phyloP scores from a whole-genome alignment of 2,888 invertebrate genomes.

The Aradus depressus region DNA sequence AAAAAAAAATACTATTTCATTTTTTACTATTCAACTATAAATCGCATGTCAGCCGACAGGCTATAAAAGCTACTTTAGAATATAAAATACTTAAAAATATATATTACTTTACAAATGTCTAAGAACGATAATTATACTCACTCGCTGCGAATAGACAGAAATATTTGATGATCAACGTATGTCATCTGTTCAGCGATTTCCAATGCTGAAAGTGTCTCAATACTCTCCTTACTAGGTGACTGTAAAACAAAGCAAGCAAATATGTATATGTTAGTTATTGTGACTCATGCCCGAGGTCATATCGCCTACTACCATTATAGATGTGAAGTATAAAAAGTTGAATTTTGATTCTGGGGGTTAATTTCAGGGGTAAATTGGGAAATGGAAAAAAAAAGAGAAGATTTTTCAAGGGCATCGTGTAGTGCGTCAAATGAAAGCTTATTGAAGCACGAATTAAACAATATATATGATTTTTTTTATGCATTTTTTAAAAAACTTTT shows the following conservation, averaged over 20 bases:
- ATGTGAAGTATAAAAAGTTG: slow-evolving; percentile 1
- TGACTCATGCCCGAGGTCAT: too few species aligned
- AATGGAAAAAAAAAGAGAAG: too few species aligned
- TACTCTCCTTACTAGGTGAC: slow-evolving; percentile 67
- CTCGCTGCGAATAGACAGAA: slow-evolving; percentile 79
- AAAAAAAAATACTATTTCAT: neutral
- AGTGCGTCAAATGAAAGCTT: too few species aligned
- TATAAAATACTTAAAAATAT: neutral
- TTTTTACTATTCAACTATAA: neutral
- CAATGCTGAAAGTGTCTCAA: slow-evolving; percentile 73
- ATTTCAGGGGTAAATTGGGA: too few species aligned
- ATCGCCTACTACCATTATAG: neutral
- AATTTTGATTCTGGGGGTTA: too few species aligned
- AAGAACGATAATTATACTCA: slow-evolving; percentile 43
- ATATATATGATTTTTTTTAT: too few species aligned
- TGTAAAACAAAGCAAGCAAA: slow-evolving; percentile 37
- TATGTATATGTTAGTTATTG: too few species aligned
- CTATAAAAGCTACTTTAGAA: neutral
- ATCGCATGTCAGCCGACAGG: too few species aligned
- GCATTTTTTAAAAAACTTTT: too few species aligned
- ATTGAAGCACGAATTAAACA: neutral
- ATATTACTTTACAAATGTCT: neutral
- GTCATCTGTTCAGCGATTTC: slow-evolving; percentile 91
- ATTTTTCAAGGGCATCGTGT: too few species aligned
- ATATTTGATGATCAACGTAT: slow-evolving; percentile 82